A percentile compares a stretch with the other conserved stretches of the same genome.
These are phyloP conservation scores for Seira musarum DNA, from an alignment of 2,888 invertebrate genomes.

Conservation along the genomic window DNA sequence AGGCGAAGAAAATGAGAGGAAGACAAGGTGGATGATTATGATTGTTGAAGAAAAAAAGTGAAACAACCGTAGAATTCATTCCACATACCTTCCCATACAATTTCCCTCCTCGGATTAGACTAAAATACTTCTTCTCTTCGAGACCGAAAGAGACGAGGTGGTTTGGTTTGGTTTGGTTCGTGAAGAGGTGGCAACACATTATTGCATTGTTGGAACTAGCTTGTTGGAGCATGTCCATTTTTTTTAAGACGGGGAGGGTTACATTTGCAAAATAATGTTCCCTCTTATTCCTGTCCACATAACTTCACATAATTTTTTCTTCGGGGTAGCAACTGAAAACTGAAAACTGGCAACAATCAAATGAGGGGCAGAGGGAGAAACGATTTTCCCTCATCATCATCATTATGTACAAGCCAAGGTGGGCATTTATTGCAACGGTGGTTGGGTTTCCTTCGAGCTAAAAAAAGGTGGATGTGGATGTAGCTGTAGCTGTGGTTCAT, in stretches of 20 bases:
- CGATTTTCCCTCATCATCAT: neutral
- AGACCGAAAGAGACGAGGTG: neutral
- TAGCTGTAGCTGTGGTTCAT: neutral
- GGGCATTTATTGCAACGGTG: neutral
- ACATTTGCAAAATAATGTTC: too few relatives aligned
- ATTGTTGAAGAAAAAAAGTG: neutral
- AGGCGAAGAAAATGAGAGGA: conserved; percentile 33
- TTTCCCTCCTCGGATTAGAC: neutral
- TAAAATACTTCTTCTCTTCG: neutral
- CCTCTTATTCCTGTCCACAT: neutral
- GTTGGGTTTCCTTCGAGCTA: neutral
- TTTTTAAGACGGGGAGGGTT: too few relatives aligned
- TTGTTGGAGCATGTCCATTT: conserved; percentile 18
- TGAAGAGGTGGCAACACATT: neutral
- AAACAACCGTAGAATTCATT: conserved; percentile 9
- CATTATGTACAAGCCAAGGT: neutral
- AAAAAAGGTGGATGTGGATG: neutral
- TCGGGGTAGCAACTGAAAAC: too few relatives aligned
- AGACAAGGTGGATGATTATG: conserved; percentile 17
- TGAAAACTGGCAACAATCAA: too few relatives aligned
- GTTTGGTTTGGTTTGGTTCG: neutral
- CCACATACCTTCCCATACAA: conserved; percentile 18
- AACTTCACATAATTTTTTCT: conserved; percentile 1
- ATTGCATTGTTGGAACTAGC: too few relatives aligned
- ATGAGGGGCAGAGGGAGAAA: neutral